Evolutionary conservation across 2,888 invertebrate species (phyloP).

Genomic region (Chrysomela aeneicollis): DNA sequence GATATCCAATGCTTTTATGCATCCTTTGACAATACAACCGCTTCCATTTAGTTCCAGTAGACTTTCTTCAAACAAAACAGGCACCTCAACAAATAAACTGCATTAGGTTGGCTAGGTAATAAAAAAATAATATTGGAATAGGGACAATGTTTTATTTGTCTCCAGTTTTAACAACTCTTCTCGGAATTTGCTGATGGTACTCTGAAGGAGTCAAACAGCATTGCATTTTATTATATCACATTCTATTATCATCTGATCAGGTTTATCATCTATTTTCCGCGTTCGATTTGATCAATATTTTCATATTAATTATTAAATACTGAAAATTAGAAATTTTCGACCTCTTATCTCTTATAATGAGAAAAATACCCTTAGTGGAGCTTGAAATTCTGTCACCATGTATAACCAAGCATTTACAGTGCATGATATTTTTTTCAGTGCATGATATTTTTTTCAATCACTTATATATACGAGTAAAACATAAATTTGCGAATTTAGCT

Average conservation of each 20-base stretch:
- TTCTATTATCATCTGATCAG: background rate
- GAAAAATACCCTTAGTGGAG: too few relatives aligned
- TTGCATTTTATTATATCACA: background rate
- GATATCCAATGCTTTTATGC: constrained; percentile 31
- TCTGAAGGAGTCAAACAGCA: background rate
- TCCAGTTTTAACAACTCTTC: constrained; percentile 26
- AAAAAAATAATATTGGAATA: constrained; percentile 28
- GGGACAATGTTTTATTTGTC: constrained; percentile 38
- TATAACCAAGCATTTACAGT: too few relatives aligned
- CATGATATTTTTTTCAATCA: too few relatives aligned
- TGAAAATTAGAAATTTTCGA: too few relatives aligned
- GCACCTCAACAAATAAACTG: constrained; percentile 30
- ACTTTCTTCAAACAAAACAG: constrained; percentile 30
- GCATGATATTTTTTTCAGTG: too few relatives aligned
- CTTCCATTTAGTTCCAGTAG: constrained; percentile 21
- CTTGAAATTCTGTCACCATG: too few relatives aligned
- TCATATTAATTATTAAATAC: too few relatives aligned
- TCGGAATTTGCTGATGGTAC: constrained; percentile 28
- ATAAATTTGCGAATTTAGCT: too few relatives aligned
- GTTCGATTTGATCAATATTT: too few relatives aligned
- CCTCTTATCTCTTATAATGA: too few relatives aligned
- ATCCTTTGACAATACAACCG: constrained; percentile 22
- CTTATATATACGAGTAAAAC: too few relatives aligned
- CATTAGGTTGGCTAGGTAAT: constrained; percentile 16
- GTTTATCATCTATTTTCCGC: too few relatives aligned